Evolutionary conservation across 2,113 vertebrate species (phyloP).

Genomic region (Campylomormyrus numenius): DNA sequence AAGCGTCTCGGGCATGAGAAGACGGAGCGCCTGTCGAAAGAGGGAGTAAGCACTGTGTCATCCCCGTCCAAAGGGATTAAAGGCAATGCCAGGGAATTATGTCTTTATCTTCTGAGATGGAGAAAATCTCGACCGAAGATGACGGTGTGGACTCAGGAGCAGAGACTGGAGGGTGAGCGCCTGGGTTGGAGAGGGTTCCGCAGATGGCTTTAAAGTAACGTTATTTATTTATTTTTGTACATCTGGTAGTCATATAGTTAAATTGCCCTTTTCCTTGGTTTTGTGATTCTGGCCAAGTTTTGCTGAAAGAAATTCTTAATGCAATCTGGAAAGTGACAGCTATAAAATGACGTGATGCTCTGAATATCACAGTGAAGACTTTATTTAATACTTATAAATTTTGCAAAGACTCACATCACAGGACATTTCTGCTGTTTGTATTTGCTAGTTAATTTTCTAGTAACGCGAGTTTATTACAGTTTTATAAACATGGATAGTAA

Average conservation of each 20-base stretch:
- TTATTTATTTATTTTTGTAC: not conserved
- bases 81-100: not conserved
- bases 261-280: not conserved
- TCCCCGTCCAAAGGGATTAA: not conserved
- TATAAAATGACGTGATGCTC: not conserved
- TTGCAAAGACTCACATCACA: not conserved
- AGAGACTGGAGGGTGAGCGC: slow-evolving; percentile 58
- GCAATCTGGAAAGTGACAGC: not conserved
- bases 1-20: not conserved
- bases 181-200: not conserved
- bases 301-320: not conserved
- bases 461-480: not conserved
- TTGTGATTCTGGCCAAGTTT: not conserved
- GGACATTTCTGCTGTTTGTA: not conserved
- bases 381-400: not conserved
- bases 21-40: not conserved
- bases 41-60: not conserved
- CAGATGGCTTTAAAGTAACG: not conserved
- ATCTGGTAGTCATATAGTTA: not conserved
- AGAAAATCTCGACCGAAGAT: slow-evolving; percentile 53
- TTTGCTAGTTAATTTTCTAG: not conserved
- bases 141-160: slow-evolving; percentile 62
- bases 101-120: slow-evolving; percentile 44
- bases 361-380: slow-evolving; percentile 4
- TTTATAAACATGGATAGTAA: not conserved